phyloP scores from a whole-genome alignment of 1,140 invertebrate species.

The Pseudomyrmex dendroicus region DNA sequence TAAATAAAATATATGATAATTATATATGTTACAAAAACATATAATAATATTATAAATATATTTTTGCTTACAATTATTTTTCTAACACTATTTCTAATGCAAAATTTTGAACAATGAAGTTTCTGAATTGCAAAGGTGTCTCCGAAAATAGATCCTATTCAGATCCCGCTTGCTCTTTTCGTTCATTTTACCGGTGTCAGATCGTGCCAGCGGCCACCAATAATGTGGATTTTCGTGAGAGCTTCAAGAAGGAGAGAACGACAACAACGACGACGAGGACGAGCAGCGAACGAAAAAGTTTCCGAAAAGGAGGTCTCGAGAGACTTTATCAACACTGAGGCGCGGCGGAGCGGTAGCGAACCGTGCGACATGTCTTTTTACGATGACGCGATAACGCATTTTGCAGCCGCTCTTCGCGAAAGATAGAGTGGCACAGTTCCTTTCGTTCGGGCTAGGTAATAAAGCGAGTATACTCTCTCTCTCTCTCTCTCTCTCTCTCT shows the following conservation, averaged over 20 bases:
- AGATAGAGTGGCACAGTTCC: slow-evolving; percentile 41
- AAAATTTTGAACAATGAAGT: too few species aligned
- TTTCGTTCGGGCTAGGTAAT: slow-evolving; percentile 8
- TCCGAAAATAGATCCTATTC: background rate
- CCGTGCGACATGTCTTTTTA: slow-evolving; percentile 42
- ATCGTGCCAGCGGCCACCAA: slow-evolving; percentile 7
- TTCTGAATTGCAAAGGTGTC: background rate
- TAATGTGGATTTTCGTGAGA: slow-evolving; percentile 51
- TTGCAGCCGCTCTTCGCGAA: slow-evolving; percentile 22
- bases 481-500: too few species aligned
- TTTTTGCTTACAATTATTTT: too few species aligned
- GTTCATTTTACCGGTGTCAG: slow-evolving; percentile 30
- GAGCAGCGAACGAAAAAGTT: slow-evolving; percentile 14
- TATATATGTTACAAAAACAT: too few species aligned
- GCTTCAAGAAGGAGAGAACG: background rate
- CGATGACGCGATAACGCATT: slow-evolving; percentile 60
- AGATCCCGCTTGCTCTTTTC: background rate
- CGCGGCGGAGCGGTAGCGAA: slow-evolving; percentile 19
- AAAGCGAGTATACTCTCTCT: slow-evolving; percentile 11
- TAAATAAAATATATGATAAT: too few species aligned
- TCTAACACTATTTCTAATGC: too few species aligned
- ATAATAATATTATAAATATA: too few species aligned
- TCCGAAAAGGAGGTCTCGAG: slow-evolving; percentile 27
- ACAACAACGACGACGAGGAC: slow-evolving; percentile 1
- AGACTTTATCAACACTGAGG: slow-evolving; percentile 43